Conservation (phyloP, 2,888 invertebrate species). For the Bibio marci region DNA sequence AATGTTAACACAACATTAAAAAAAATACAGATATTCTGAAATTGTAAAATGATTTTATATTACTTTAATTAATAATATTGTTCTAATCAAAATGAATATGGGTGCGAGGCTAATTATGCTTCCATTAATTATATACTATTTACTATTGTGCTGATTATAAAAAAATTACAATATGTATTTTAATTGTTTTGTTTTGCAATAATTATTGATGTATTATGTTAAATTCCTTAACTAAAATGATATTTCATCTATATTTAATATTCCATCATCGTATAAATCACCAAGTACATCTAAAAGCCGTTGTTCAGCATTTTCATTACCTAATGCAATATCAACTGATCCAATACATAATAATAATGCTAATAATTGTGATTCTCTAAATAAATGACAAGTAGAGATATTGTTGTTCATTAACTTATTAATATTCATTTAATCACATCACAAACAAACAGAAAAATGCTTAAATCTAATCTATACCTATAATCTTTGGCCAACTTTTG, state of each 20-base stretch:
- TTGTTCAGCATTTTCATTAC: slow-evolving; percentile 57
- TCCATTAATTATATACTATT: no score
- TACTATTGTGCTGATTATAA: no score
- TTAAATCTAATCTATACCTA: slow-evolving; percentile 11
- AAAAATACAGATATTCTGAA: no score
- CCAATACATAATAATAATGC: slow-evolving; percentile 65
- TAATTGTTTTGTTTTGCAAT: no score
- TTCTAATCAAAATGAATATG: no score
- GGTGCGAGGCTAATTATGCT: no score
- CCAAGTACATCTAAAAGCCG: slow-evolving; percentile 55
- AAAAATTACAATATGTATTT: no score
- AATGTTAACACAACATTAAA: no score
- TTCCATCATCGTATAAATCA: slow-evolving; percentile 53
- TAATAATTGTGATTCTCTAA: slow-evolving; percentile 45
- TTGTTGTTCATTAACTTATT: neutral
- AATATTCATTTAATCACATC: neutral
- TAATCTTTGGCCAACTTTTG: slow-evolving; percentile 37
- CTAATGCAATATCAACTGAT: slow-evolving; percentile 63
- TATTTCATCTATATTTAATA: slow-evolving; percentile 26
- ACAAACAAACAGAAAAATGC: neutral
- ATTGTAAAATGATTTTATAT: no score
- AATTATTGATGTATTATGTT: no score
- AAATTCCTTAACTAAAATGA: no score
- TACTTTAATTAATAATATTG: no score
- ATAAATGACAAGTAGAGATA: neutral